phyloP scores from a whole-genome alignment of 1,140 invertebrate species.

The Cyphomyrmex costatus region DNA sequence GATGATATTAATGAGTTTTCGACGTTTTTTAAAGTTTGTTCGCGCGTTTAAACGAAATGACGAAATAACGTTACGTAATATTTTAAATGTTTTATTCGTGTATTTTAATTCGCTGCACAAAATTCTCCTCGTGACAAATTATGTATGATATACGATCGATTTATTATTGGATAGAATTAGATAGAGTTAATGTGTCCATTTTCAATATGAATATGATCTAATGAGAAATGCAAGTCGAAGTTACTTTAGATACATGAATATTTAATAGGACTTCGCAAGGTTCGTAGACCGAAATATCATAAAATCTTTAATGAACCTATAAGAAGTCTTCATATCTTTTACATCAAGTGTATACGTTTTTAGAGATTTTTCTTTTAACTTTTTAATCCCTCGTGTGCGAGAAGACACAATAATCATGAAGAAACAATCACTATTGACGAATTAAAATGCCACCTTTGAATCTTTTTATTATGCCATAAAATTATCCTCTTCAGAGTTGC shows the following conservation, averaged over 20 bases:
- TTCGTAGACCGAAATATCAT: constrained; percentile 10
- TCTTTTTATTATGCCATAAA: neutral
- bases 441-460: neutral
- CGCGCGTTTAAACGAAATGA: neutral
- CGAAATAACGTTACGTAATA: neutral
- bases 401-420: neutral
- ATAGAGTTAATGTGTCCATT: constrained; percentile 13
- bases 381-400: no score
- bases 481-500: neutral
- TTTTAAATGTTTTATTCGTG: constrained; percentile 6
- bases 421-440: neutral
- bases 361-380: neutral
- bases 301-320: constrained; percentile 7
- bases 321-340: neutral
- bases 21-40: neutral
- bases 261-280: neutral
- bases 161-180: constrained; percentile 30
- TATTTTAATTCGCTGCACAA: constrained; percentile 15
- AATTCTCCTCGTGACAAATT: neutral
- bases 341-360: neutral
- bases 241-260: constrained; percentile 25
- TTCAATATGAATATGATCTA: constrained; percentile 19
- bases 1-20: neutral
- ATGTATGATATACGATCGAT: constrained; percentile 20
- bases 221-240: constrained; percentile 26